Base-by-base conservation (phyloP, 2,797 vertebrate species). In the Pseudochirops corinnae region DNA sequence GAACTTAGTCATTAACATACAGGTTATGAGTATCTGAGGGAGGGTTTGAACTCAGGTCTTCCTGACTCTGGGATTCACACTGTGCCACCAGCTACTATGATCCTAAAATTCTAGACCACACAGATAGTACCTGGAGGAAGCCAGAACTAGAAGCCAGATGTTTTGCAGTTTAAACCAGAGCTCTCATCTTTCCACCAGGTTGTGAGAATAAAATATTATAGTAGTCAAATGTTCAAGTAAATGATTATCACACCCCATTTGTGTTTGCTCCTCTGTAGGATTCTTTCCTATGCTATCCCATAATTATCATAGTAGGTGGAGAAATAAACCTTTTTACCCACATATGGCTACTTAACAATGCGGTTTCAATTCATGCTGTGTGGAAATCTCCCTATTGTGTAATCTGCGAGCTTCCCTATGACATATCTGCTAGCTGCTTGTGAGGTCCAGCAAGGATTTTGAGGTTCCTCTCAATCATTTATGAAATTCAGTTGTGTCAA, bases 401-500 rank as follows among this genome's bases (percentile, higher is more conserved):
- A 87, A 87, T 87, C 39, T 26, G 9, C 39, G 24, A 26, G 39
- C 21, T 87, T 55, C 90, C 91, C 74, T 29, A 60, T 4, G 67
- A 29, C 11, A 46, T 67, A 13, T 74, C 57, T 95, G 55, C 13
- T 91, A 74, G 50, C 5, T 2, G 14, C 92, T 57, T 90, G 0
- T 13, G 14, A 28, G 24, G 7, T 93, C 50, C 56, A 62, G n/a
- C 53, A 56, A 82, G 90, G 67, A 90, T 94, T 95, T 60, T 50
- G 39, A 96, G 55, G 13, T 95, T 92, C 57, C 5, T 94, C 92
- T 90, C 82, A 56, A 92, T 33, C 11, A 39, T 67, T 95, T 56
- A 24, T 94, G 55, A 94, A 93, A 92, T 74, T 93, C 28, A 57
- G 12, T 93, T 95, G 52, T 90, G 94, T 91, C 33, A n/a, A 39